Evolutionary conservation across 2,797 vertebrate genomes (phyloP).

Genomic region (Petrocephalus schoutedeni): DNA sequence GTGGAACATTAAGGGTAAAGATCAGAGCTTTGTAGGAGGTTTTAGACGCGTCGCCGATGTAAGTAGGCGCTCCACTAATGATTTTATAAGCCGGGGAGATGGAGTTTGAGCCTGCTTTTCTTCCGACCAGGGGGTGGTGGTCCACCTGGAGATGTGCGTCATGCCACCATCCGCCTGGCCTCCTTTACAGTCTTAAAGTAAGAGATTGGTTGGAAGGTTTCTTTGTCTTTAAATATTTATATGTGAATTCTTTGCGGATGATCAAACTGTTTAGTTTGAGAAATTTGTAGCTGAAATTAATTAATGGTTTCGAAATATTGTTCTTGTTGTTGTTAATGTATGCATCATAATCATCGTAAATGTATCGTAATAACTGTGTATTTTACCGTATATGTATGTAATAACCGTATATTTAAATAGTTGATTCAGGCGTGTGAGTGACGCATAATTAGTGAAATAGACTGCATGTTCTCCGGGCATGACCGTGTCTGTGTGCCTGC

Average conservation of each 20-base stretch:
- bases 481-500: constrained; percentile 10
- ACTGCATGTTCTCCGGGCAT: constrained; percentile 33
- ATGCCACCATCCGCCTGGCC: constrained; percentile 27
- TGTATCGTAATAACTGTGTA: neutral
- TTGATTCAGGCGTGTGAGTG: neutral
- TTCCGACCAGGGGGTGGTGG: constrained; percentile 44
- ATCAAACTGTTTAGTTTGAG: neutral
- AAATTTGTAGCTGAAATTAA: neutral
- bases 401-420: neutral
- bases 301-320: neutral
- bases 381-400: neutral
- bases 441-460: neutral
- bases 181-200: constrained; percentile 28
- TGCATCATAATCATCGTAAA: neutral
- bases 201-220: constrained; percentile 20
- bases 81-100: constrained; percentile 37
- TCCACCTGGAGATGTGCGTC: constrained; percentile 43
- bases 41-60: constrained; percentile 47
- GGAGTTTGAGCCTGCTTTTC: constrained; percentile 26
- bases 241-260: neutral
- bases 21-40: constrained; percentile 45
- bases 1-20: constrained; percentile 49
- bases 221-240: constrained; percentile 44
- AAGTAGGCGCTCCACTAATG: constrained; percentile 56
- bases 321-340: neutral